Conservation (phyloP, 1,140 invertebrate genomes). For the Lordiphosa stackelbergi region DNA sequence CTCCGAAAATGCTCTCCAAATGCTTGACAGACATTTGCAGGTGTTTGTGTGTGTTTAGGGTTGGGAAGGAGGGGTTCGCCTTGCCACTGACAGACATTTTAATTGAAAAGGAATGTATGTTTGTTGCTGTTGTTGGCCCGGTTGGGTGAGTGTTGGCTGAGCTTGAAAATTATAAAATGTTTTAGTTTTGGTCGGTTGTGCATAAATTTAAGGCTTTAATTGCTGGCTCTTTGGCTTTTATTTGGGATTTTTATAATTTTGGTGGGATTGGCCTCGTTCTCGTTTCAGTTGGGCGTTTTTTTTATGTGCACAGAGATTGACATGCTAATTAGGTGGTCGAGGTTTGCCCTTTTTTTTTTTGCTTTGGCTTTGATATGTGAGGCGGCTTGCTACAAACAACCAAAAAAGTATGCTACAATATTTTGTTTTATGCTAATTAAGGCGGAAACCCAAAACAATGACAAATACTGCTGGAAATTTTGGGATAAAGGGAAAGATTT, state of each 20-base stretch:
- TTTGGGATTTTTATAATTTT: constrained; percentile 14
- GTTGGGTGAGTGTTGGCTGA: constrained; percentile 18
- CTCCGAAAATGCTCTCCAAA: constrained; percentile 8
- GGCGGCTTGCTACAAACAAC: not conserved
- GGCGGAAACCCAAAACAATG: constrained; percentile 6
- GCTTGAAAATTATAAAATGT: constrained; percentile 52
- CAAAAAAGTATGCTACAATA: constrained; percentile 29
- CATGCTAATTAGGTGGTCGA: constrained; percentile 42
- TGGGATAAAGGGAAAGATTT: too few species aligned
- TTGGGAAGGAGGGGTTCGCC: constrained; percentile 9
- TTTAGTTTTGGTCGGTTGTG: constrained; percentile 40
- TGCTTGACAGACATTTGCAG: constrained; percentile 60
- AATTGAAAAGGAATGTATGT: constrained; percentile 68
- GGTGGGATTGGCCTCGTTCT: constrained; percentile 7
- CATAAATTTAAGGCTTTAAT: constrained; percentile 66
- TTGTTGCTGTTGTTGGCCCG: constrained; percentile 20
- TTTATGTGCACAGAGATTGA: constrained; percentile 35
- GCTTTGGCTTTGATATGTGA: constrained; percentile 14
- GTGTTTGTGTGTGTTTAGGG: constrained; percentile 36
- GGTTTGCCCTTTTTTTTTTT: constrained; percentile 26
- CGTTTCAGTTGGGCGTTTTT: constrained; percentile 1
- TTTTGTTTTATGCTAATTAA: constrained; percentile 43
- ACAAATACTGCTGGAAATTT: not conserved
- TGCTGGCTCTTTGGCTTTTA: constrained; percentile 18
- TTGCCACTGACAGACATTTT: constrained; percentile 59